Evolutionary conservation across 2,888 invertebrate genomes (phyloP).

Genomic region (Napeogenes sylphis): DNA sequence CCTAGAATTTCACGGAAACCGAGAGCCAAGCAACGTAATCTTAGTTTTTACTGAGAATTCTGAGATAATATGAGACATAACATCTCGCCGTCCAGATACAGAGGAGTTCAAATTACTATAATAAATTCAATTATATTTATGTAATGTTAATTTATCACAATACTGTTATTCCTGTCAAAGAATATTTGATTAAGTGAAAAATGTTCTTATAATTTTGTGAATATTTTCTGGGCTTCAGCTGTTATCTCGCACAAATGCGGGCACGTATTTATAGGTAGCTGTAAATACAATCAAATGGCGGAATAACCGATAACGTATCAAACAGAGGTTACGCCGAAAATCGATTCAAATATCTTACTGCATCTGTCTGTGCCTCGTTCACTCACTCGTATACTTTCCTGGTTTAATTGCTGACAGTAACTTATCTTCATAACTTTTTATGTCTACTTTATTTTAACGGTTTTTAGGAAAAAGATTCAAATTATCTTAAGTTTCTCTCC

Average conservation of each 20-base stretch:
- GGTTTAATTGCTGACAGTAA: neutral
- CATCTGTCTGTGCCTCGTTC: neutral
- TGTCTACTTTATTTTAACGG: too few relatives aligned
- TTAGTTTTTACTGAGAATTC: slow-evolving; percentile 18
- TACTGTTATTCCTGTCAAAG: too few relatives aligned
- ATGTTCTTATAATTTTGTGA: too few relatives aligned
- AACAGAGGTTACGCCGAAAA: slow-evolving; percentile 3
- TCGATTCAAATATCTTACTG: neutral
- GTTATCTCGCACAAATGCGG: too few relatives aligned
- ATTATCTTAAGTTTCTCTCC: too few relatives aligned
- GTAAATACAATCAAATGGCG: slow-evolving; percentile 4
- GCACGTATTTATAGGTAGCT: neutral
- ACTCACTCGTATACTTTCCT: neutral
- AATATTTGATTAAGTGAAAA: too few relatives aligned
- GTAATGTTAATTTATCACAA: too few relatives aligned
- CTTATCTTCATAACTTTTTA: neutral
- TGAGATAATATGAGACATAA: slow-evolving; percentile 20
- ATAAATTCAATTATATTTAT: neutral
- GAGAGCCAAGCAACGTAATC: slow-evolving; percentile 13
- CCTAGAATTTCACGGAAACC: neutral
- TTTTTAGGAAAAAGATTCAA: too few relatives aligned
- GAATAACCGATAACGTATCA: neutral
- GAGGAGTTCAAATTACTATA: slow-evolving; percentile 11
- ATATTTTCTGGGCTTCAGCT: too few relatives aligned
- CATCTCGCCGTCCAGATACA: slow-evolving; percentile 19